Conservation (phyloP, 2,113 vertebrate genomes). For the Struthio camelus region DNA sequence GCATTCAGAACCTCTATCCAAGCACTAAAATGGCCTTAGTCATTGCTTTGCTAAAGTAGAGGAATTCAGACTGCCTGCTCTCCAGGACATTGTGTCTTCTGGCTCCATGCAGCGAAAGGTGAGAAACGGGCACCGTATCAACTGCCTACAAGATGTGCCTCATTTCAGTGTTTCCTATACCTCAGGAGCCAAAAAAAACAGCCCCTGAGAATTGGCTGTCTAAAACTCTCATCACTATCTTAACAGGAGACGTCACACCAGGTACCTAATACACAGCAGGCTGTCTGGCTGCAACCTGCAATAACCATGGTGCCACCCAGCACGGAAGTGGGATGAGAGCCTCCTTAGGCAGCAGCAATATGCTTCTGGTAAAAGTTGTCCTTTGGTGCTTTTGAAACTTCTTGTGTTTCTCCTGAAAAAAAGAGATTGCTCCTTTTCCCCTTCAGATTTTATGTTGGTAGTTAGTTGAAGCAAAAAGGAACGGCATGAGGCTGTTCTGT, state of each 20-base stretch:
- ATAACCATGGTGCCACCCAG: rapidly evolving
- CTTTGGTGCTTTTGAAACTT: neutral
- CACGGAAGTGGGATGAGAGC: rapidly evolving
- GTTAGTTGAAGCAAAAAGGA: neutral
- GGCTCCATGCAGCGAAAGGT: neutral
- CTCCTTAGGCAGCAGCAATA: neutral
- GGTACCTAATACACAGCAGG: neutral
- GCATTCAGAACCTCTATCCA: neutral
- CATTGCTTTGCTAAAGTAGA: neutral
- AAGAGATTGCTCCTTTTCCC: neutral
- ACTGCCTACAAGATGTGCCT: neutral
- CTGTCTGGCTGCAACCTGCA: neutral
- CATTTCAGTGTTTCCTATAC: neutral
- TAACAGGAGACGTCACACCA: rapidly evolving
- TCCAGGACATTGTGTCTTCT: neutral
- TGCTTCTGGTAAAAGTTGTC: rapidly evolving
- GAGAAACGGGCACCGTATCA: rapidly evolving
- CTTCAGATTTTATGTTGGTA: neutral
- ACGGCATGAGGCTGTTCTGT: neutral
- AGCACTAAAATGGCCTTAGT: neutral
- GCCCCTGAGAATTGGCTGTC: neutral
- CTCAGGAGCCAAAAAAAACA: neutral
- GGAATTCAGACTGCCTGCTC: neutral
- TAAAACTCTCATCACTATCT: slow-evolving; percentile 13
- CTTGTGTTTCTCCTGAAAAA: neutral